Base-by-base conservation (phyloP, 2,888 invertebrate species). In the Agrotis ipsilon region DNA sequence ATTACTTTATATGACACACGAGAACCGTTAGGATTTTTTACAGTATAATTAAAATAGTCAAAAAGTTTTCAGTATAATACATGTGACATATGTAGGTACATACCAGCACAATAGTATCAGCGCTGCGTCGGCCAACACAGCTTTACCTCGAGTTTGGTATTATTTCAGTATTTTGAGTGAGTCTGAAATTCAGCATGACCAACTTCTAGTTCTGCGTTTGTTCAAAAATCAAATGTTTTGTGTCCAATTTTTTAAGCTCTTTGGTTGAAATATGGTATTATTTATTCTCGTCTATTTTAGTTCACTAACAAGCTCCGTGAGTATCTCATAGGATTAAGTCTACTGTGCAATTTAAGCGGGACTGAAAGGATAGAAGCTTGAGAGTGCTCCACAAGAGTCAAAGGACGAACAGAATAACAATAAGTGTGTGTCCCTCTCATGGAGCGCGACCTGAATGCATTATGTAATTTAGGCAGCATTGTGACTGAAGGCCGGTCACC, bases 331-430 rank as follows among this genome's bases (percentile, higher is more conserved):
- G 59, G 46, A 65, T 71, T 66, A 70, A 48, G 64, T 63, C 52
- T 66, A 45, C 54, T 45, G 43, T 81, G 54, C 43, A 66, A 65
- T 70, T 59, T 80, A 54, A 67, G 43, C 45, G 52, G 21, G 45
- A 18, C 68, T 66, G 52, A 66, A 68, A 79, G 48, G 51, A 55
- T 60, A 57, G 46, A 51, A 57, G 43, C 43, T 67, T 19, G 60
- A 75, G 68, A 68, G 73, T 61, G 61, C 63, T 75, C 57, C 59
- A 57, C 65, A 70, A 72, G 70, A 63, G 61, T 72, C 69, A 74
- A 74, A 74, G 72, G 71, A 75, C 64, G 69, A 68, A 74, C 81
- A 68, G 81, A 83, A 83, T 85, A 78, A 80, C 72, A 85, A 83
- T 85, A 72, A 83, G 72, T 72, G 63, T 69, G 61, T 75, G 58